Percentiles rank a stretch among this genome's conserved stretches.
Conservation (phyloP, 2,888 invertebrate species). For the Anorthoa munda region DNA sequence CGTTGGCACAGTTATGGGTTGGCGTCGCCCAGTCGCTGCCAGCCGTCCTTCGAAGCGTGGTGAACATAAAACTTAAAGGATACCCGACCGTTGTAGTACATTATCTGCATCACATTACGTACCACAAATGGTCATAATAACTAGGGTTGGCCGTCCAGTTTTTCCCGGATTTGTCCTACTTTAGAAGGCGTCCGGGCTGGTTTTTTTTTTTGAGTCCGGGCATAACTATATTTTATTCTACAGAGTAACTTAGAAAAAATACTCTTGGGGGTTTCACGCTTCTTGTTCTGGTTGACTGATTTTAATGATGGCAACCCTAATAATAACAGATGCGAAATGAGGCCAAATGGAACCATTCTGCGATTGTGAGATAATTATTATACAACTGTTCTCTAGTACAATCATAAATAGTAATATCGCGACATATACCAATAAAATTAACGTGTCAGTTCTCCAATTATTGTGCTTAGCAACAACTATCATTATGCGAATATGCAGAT, state of each 20-base stretch:
- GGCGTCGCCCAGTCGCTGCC: conserved; percentile 64
- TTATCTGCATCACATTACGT: conserved; percentile 36
- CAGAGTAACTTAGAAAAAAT: too few relatives aligned
- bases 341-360: conserved; percentile 51
- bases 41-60: conserved; percentile 59
- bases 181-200: too few relatives aligned
- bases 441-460: conserved; percentile 35
- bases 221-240: too few relatives aligned
- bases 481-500: conserved; percentile 31
- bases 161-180: too few relatives aligned
- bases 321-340: conserved; percentile 56
- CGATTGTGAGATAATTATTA: conserved; percentile 49
- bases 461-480: conserved; percentile 41
- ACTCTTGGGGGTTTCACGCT: too few relatives aligned
- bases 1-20: conserved; percentile 76
- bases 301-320: too few relatives aligned
- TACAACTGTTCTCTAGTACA: conserved; percentile 35
- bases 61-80: conserved; percentile 50
- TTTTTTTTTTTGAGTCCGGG: too few relatives aligned
- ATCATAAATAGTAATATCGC: conserved; percentile 21
- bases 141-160: too few relatives aligned
- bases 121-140: conserved; percentile 41
- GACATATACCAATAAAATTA: conserved; percentile 20
- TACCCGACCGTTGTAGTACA: conserved; percentile 23
- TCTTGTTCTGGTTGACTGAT: too few relatives aligned